Conservation (phyloP, 2,888 invertebrate genomes). For the Phengaris arion region DNA sequence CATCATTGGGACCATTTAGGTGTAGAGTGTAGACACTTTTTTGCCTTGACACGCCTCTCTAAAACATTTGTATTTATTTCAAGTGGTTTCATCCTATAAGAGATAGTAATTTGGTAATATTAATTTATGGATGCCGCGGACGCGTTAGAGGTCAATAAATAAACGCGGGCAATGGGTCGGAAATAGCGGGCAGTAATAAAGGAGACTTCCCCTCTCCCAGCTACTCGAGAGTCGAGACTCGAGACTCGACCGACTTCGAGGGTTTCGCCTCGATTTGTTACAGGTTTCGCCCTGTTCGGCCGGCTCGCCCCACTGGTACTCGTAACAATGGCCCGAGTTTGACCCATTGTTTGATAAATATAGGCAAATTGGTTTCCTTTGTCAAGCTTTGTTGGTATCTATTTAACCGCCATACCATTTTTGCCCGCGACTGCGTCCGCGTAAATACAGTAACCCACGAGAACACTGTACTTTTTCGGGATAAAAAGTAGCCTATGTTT, state of each 20-base stretch:
- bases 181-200: slow-evolving; percentile 18
- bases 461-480: too few species aligned
- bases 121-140: too few species aligned
- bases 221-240: not conserved
- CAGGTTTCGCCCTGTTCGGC: not conserved
- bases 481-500: too few species aligned
- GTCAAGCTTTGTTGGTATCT: slow-evolving; percentile 18
- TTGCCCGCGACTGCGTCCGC: too few species aligned
- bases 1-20: too few species aligned
- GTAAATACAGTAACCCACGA: too few species aligned
- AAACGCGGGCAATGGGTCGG: slow-evolving; percentile 21
- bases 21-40: too few species aligned
- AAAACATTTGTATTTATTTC: too few species aligned
- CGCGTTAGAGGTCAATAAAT: not conserved
- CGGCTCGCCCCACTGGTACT: slow-evolving; percentile 2
- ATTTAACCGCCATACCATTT: not conserved
- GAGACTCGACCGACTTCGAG: not conserved
- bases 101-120: not conserved
- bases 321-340: slow-evolving; percentile 21
- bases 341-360: slow-evolving; percentile 25
- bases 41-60: too few species aligned
- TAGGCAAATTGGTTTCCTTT: slow-evolving; percentile 27
- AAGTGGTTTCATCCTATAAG: not conserved
- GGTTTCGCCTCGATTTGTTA: slow-evolving; percentile 2
- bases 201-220: slow-evolving; percentile 15